Percentiles rank a stretch among this genome's conserved stretches.
Evolutionary conservation across 2,113 vertebrate genomes (phyloP).

Genomic region (Psilopsiagon aymara): DNA sequence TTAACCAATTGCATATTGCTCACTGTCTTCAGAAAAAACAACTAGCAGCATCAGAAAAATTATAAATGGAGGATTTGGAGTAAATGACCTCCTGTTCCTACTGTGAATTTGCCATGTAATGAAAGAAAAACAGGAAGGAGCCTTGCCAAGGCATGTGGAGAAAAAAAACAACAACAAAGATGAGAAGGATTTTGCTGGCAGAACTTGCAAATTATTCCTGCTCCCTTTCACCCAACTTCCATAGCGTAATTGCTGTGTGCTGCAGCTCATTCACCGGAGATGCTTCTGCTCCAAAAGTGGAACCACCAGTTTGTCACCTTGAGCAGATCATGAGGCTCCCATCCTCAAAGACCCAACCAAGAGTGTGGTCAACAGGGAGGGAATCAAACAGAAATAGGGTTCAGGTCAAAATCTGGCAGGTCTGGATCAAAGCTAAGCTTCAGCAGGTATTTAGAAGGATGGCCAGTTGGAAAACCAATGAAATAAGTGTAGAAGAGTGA

Average conservation of each 20-base stretch:
- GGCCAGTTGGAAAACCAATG: background rate
- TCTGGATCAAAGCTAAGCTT: background rate
- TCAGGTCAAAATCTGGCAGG: background rate
- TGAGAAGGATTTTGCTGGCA: conserved; percentile 22
- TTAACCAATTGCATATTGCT: background rate
- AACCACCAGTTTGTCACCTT: background rate
- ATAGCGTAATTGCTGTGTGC: background rate
- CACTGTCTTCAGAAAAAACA: background rate
- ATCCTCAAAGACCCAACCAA: background rate
- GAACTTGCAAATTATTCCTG: background rate
- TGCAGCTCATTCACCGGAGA: background rate
- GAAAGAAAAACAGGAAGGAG: conserved; percentile 52
- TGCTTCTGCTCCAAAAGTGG: background rate
- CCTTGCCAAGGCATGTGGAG: conserved; percentile 35
- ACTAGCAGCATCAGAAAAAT: background rate
- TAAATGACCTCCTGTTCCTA: conserved; percentile 29
- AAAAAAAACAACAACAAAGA: background rate
- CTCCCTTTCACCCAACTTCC: conserved; percentile 7
- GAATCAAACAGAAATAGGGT: background rate
- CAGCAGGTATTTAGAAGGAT: background rate
- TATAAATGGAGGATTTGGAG: background rate
- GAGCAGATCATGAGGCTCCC: background rate
- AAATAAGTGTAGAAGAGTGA: background rate
- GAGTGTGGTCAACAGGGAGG: rapidly evolving
- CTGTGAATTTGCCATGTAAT: background rate